These are phyloP conservation scores for Podargus strigoides DNA, from an alignment of 2,797 vertebrate species.

Conservation along the genomic window DNA sequence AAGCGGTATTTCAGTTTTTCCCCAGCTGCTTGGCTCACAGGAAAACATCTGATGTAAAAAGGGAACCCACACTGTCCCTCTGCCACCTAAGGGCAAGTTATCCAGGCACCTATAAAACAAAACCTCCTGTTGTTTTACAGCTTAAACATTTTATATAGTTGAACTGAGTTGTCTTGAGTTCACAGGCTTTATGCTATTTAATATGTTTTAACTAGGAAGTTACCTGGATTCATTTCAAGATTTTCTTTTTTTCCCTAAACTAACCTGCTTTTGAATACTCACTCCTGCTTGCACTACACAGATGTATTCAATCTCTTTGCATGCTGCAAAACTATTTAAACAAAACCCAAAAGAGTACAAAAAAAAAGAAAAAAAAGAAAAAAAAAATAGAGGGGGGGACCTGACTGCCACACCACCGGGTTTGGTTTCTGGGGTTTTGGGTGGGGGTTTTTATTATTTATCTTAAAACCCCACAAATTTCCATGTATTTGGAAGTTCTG, in stretches of 20 bases:
- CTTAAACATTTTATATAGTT: neutral
- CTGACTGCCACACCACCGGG: neutral
- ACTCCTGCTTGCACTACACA: neutral
- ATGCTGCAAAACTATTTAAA: slow-evolving; percentile 26
- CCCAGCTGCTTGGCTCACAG: neutral
- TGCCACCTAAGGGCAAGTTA: neutral
- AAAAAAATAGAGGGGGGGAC: neutral
- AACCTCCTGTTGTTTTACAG: neutral
- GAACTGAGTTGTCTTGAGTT: neutral
- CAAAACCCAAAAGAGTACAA: neutral
- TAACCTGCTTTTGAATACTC: neutral
- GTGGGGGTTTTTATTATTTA: neutral
- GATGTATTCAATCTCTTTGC: slow-evolving; percentile 25
- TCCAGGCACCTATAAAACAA: neutral
- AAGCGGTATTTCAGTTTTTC: neutral
- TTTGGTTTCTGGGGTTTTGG: neutral
- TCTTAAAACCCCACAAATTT: neutral
- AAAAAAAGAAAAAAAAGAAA: neutral
- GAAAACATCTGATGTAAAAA: neutral
- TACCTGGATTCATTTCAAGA: neutral
- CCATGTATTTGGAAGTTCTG: neutral
- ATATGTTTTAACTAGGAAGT: slow-evolving; percentile 23
- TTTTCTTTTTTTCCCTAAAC: neutral
- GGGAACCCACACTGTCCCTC: neutral
- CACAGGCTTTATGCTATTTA: neutral